Percentiles rank a stretch among this genome's conserved stretches.
Evolutionary conservation across 2,888 invertebrate genomes (phyloP).

Genomic region (Lepas anatifera): DNA sequence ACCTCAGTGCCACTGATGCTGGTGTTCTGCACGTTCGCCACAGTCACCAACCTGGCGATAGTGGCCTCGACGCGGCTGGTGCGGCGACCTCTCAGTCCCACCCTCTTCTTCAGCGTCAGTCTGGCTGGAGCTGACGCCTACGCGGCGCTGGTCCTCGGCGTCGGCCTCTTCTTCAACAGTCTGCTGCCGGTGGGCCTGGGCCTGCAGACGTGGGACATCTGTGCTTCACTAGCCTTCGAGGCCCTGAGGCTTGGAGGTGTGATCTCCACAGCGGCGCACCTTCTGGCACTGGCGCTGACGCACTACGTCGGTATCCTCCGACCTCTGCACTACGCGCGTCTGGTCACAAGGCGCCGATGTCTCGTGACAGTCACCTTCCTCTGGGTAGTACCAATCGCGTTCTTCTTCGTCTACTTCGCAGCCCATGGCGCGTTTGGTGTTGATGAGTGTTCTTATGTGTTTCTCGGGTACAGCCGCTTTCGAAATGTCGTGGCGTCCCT

Average conservation of each 20-base stretch:
- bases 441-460: slow-evolving; percentile 22
- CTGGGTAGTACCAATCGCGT: slow-evolving; percentile 42
- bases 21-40: slow-evolving; percentile 41
- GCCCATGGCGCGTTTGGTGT: not conserved
- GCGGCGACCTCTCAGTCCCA: slow-evolving; percentile 43
- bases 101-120: slow-evolving; percentile 46
- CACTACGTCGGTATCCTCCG: slow-evolving; percentile 51
- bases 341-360: slow-evolving; percentile 43
- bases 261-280: slow-evolving; percentile 48
- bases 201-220: slow-evolving; percentile 30
- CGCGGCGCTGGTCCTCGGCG: slow-evolving; percentile 41
- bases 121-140: slow-evolving; percentile 46
- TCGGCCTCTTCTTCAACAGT: slow-evolving; percentile 37
- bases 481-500: slow-evolving; percentile 41
- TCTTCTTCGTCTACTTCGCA: not conserved
- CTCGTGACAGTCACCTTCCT: slow-evolving; percentile 39
- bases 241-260: slow-evolving; percentile 44
- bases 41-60: slow-evolving; percentile 43
- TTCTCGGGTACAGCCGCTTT: slow-evolving; percentile 35
- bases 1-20: slow-evolving; percentile 33
- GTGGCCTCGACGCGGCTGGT: slow-evolving; percentile 43
- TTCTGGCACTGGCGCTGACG: slow-evolving; percentile 49
- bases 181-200: slow-evolving; percentile 38
- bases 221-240: slow-evolving; percentile 32
- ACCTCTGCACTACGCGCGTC: slow-evolving; percentile 50